Conservation (phyloP, 2,113 vertebrate species). For the Vireo altiloquus region DNA sequence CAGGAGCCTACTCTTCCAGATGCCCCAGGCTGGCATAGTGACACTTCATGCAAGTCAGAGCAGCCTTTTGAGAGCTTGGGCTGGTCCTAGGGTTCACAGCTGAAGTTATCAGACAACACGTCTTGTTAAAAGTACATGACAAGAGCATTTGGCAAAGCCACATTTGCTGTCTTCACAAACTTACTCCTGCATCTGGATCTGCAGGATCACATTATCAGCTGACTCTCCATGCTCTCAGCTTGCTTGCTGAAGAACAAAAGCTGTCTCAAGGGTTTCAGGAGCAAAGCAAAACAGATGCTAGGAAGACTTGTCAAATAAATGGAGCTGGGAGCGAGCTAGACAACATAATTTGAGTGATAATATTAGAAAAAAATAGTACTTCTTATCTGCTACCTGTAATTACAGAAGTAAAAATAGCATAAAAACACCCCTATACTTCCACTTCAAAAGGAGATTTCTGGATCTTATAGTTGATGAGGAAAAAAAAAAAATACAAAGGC, state of each 20-base stretch:
- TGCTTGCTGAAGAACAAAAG: neutral
- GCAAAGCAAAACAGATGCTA: neutral
- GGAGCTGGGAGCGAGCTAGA: neutral
- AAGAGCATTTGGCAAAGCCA: neutral
- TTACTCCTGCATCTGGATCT: neutral
- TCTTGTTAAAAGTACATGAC: neutral
- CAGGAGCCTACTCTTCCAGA: neutral
- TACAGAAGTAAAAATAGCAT: neutral
- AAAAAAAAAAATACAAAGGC: accelerated
- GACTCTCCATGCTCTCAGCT: accelerated
- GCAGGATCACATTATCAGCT: neutral
- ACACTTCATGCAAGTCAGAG: neutral
- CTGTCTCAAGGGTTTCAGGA: neutral
- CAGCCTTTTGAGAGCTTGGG: neutral
- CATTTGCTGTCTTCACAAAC: neutral
- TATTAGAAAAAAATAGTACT: neutral
- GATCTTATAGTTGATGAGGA: neutral
- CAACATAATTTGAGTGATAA: neutral
- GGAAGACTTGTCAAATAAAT: neutral
- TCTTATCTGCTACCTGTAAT: neutral
- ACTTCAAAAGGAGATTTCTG: neutral
- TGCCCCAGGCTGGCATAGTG: neutral
- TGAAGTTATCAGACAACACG: neutral
- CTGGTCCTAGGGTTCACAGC: neutral
- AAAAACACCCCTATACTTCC: neutral